Evolutionary conservation across 2,113 vertebrate species (phyloP).

Genomic region (Oxyruncus cristatus): DNA sequence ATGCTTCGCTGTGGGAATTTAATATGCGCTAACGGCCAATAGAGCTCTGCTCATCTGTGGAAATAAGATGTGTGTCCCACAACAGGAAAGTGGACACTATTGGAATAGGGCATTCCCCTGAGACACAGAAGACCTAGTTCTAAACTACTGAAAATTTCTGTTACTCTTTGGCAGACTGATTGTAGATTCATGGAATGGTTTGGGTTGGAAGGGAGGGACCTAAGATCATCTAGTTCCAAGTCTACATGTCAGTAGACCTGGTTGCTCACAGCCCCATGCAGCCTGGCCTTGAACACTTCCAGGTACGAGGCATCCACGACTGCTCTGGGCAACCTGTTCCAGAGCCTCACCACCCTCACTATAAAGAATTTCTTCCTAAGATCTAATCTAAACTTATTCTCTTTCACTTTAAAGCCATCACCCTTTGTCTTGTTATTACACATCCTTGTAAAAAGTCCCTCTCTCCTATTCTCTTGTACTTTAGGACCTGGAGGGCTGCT

Average conservation of each 20-base stretch:
- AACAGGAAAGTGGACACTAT: background rate
- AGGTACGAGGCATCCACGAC: background rate
- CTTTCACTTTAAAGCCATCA: background rate
- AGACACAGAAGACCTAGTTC: background rate
- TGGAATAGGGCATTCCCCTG: background rate
- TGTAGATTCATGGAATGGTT: background rate
- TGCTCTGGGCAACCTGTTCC: background rate
- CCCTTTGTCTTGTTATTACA: background rate
- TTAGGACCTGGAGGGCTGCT: background rate
- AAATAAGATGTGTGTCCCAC: background rate
- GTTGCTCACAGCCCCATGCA: background rate
- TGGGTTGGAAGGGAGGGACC: background rate
- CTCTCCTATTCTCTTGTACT: background rate
- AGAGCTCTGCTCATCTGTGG: background rate
- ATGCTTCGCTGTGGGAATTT: background rate
- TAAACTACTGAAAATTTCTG: background rate
- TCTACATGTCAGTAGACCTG: background rate
- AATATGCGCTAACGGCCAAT: background rate
- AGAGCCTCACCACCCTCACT: background rate
- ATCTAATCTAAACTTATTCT: background rate
- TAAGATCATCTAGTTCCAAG: background rate
- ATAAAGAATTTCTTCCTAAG: background rate
- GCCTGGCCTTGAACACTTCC: background rate
- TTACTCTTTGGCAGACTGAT: background rate
- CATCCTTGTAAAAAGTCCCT: background rate